phyloP scores from a whole-genome alignment of 2,888 invertebrate species.

The Drosophila maculinotata region DNA sequence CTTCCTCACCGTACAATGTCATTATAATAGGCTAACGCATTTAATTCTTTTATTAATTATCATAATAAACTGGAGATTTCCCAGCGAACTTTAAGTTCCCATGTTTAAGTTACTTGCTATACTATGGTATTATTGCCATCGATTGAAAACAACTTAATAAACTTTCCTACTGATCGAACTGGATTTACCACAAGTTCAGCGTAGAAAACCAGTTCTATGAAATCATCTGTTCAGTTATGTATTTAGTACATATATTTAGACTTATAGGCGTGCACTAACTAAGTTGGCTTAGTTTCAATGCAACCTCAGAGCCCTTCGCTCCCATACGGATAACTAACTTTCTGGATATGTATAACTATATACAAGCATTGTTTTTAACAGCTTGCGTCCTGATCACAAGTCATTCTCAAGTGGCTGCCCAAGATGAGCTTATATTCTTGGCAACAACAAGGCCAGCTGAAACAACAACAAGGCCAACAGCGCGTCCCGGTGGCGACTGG shows the following conservation, averaged over 20 bases:
- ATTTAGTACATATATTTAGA: conserved; percentile 1
- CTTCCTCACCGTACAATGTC: conserved; percentile 78
- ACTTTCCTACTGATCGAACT: conserved; percentile 46
- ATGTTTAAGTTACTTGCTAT: neutral
- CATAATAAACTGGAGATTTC: conserved; percentile 25
- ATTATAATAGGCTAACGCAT: conserved; percentile 81
- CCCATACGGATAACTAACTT: neutral
- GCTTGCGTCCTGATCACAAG: conserved; percentile 21
- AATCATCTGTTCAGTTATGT: conserved; percentile 21
- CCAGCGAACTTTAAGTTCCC: conserved; percentile 1
- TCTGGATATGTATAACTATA: conserved; percentile 28
- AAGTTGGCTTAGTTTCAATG: conserved; percentile 26
- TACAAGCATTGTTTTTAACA: conserved; percentile 11
- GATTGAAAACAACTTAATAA: conserved; percentile 17
- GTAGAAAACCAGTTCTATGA: conserved; percentile 61
- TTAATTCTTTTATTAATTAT: neutral
- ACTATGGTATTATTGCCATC: conserved; percentile 18
- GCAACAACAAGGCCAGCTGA: conserved; percentile 24
- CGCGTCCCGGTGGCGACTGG: conserved; percentile 24
- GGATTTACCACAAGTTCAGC: conserved; percentile 58
- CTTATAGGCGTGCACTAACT: conserved; percentile 8
- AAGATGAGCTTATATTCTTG: conserved; percentile 54
- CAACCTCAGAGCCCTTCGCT: conserved; percentile 8
- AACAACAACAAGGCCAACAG: neutral
- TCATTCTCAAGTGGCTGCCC: conserved; percentile 23